Base-by-base conservation (phyloP, 2,888 invertebrate species). In the Aspidiotus rigidus region DNA sequence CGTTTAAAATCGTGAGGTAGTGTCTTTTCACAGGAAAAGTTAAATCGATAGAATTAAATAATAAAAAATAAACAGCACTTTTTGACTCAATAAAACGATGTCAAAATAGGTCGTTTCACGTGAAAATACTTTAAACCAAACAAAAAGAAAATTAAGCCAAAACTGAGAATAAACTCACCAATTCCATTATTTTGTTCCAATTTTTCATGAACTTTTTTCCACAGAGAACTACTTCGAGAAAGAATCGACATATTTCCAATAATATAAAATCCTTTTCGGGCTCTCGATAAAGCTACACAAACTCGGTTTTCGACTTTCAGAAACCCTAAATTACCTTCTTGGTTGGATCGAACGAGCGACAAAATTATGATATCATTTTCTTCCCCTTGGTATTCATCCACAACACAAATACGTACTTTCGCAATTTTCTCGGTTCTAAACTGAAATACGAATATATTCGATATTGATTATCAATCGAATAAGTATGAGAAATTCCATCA, bases 351-450 rank as follows among this genome's bases (percentile, higher is more conserved):
- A 0, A 91, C 91, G 13, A 92, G 77, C 0, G 90, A 90, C 71
- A 92, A 78, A 73, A 92, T 81, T 64, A 91, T 85, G 74, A 91
- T 88, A 75, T 85, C 85, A 75, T 83, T 86, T 80, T 90, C 90
- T 75, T 89, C 86, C 0, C 91, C 90, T 79, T 91, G 91, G 75
- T 84, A 91, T 76, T 88, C 89, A 76, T 91, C 90, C 1, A 90
- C 85, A 0, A 85, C 84, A 0, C 84, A 28, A 28, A 28, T 28
- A 28, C 28, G 28, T 5, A 28, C 28, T 28, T 28, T 28, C 28
- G 28, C 28, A 28, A 28, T 28, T 28, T 28, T 28, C 28, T 28
- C 28, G 28, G 28, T 28, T 28, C 28, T 28, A 28, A 28, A 5
- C 28, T 28, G 28, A 28, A 28, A 28, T 5, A 28, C 28, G 28